These are phyloP conservation scores for Cichlasoma orientale DNA, from an alignment of 2,797 vertebrate species.

Conservation along the genomic window DNA sequence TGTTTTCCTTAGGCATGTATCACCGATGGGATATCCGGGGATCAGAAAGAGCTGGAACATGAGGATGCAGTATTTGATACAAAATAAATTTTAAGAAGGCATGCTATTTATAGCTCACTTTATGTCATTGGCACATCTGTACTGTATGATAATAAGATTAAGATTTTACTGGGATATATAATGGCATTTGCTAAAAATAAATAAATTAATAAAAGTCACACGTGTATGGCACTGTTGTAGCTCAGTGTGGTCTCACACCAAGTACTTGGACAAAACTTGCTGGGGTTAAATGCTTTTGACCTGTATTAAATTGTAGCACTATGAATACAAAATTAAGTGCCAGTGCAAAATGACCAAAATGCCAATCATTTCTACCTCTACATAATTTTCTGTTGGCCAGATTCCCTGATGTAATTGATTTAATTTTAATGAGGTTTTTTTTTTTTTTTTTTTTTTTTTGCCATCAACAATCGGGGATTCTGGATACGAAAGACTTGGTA, in stretches of 20 bases:
- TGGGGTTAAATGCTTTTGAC: background rate
- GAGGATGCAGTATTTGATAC: background rate
- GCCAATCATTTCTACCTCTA: constrained; percentile 7
- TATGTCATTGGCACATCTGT: background rate
- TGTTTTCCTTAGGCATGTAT: constrained; percentile 17
- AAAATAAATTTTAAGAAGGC: background rate
- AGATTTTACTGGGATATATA: background rate
- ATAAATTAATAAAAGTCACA: background rate
- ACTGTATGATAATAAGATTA: background rate
- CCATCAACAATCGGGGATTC: background rate
- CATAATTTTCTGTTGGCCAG: background rate
- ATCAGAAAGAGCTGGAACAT: background rate
- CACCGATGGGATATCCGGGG: background rate
- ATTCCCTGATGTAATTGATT: background rate
- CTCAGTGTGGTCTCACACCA: background rate
- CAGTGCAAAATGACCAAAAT: background rate
- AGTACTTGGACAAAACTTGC: background rate
- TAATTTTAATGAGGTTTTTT: background rate
- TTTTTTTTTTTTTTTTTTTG: background rate
- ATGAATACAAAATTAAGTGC: background rate
- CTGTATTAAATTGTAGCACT: background rate
- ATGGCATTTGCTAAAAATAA: background rate
- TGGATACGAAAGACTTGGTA: background rate
- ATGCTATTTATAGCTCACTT: background rate
- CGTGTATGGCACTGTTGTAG: background rate